These are phyloP conservation scores for Geotrypetes seraphini DNA, from an alignment of 2,797 vertebrate species.

Conservation along the genomic window DNA sequence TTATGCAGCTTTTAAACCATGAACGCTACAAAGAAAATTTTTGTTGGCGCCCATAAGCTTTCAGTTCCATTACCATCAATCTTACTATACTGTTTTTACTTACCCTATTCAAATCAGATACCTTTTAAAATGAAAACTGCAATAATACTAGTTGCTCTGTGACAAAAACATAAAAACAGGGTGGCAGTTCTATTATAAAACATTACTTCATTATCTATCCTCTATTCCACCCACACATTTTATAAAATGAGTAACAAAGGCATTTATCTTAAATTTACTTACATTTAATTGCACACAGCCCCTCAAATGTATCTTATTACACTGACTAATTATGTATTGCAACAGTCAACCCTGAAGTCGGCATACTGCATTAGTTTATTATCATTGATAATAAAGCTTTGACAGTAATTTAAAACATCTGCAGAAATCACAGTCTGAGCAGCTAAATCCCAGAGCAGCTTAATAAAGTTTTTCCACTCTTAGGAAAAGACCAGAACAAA, in stretches of 20 bases:
- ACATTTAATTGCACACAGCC: slow-evolving; percentile 16
- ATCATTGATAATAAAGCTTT: slow-evolving; percentile 38
- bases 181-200: no score
- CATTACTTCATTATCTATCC: no score
- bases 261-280: slow-evolving; percentile 25
- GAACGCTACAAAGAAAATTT: background rate
- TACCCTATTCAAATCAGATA: slow-evolving; percentile 9
- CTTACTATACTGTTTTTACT: slow-evolving; percentile 2
- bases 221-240: slow-evolving; percentile 2
- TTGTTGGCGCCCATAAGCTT: slow-evolving; percentile 1
- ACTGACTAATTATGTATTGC: slow-evolving; percentile 27
- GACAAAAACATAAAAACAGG: no score
- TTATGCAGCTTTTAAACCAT: slow-evolving; percentile 1
- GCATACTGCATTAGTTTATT: slow-evolving; percentile 31
- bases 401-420: slow-evolving; percentile 45
- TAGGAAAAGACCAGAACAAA: slow-evolving; percentile 11
- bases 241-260: slow-evolving; percentile 5
- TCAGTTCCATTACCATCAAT: background rate
- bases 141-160: background rate
- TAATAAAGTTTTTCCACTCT: slow-evolving; percentile 6
- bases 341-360: slow-evolving; percentile 34
- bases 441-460: slow-evolving; percentile 3
- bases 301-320: slow-evolving; percentile 24
- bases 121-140: slow-evolving; percentile 3
- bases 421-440: slow-evolving; percentile 29